Base-by-base conservation (phyloP, 2,113 vertebrate species). In the Xiphorhynchus elegans region DNA sequence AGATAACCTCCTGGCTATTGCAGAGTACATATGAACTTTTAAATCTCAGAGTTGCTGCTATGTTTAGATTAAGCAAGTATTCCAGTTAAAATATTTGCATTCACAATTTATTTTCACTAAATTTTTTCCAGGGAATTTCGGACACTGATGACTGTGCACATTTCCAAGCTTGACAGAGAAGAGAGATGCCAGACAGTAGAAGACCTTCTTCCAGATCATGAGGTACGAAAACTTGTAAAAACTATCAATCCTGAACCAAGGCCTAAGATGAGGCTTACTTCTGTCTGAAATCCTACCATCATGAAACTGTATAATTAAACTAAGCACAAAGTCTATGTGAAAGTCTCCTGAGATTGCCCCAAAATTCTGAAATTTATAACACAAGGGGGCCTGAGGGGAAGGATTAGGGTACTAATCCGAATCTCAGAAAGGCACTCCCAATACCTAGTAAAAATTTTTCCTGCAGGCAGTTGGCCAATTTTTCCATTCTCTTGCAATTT, bases 171-270 rank as follows among this genome's bases (percentile, higher is more conserved):
- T 47, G n/a, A 73, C 63, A 77, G 52, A 35, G 35, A 17, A 50
- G 11, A 66, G 25, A 72, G 20, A n/a, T 8, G 4, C 35, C 46
- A 23, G 23, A 44, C 0, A 4, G 24, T 16, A 62, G 39, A 49
- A 85, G n/a, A 2, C 5, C 37, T 52, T 53, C 62, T 17, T 19
- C 7, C 50, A 77, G 25, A 39, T 26, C 0, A 0, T n/a, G 37
- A 77, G 18, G 7, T 12, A 40, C 11, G 55, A 79, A 88, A 60
- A 44, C 13, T 49, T 28, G 2, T 5, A 56, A 56, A 9, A 67
- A 15, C 9, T 24, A 19, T 33, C 24, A 18, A 17, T 84, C 47
- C 74, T 72, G 26, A 83, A 53, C 13, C 17, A 60, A 89, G 52
- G 78, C 7, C 40, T 56, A 64, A 84, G 10, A 19, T 35, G 35